Conservation (phyloP, 2,797 vertebrate genomes). For the Phoebastria nigripes region DNA sequence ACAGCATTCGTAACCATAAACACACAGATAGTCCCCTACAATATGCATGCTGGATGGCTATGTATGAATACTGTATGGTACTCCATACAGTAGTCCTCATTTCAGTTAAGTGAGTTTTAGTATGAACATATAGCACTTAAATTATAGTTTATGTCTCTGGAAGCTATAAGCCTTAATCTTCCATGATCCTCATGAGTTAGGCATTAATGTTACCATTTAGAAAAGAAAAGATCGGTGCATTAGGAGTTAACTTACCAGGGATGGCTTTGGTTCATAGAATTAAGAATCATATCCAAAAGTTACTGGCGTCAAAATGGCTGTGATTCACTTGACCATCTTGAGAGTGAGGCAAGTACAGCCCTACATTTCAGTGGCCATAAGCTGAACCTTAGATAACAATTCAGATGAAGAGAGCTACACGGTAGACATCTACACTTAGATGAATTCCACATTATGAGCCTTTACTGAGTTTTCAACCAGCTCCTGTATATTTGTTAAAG, state of each 20-base stretch:
- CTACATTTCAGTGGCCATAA: neutral
- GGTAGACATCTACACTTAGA: neutral
- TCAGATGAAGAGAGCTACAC: neutral
- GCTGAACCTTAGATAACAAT: neutral
- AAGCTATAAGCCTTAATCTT: neutral
- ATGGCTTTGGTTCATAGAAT: neutral
- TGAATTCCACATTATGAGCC: neutral
- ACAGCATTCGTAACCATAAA: fast-evolving
- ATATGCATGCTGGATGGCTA: neutral
- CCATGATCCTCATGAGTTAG: fast-evolving
- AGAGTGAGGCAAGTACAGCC: neutral
- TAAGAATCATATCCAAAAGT: neutral
- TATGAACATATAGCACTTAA: neutral
- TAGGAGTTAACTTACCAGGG: neutral
- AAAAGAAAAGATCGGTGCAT: neutral
- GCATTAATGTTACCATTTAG: neutral
- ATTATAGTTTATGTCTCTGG: neutral
- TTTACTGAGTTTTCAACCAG: neutral
- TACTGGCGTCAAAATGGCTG: neutral
- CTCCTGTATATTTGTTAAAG: neutral
- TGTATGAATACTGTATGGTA: neutral
- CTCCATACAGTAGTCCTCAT: neutral
- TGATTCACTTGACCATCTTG: neutral
- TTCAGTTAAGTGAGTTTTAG: neutral
- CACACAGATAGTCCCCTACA: neutral